Percentiles rank a stretch among this genome's conserved stretches.
Conservation (phyloP, 2,113 vertebrate genomes). For the Eurystomus gularis region DNA sequence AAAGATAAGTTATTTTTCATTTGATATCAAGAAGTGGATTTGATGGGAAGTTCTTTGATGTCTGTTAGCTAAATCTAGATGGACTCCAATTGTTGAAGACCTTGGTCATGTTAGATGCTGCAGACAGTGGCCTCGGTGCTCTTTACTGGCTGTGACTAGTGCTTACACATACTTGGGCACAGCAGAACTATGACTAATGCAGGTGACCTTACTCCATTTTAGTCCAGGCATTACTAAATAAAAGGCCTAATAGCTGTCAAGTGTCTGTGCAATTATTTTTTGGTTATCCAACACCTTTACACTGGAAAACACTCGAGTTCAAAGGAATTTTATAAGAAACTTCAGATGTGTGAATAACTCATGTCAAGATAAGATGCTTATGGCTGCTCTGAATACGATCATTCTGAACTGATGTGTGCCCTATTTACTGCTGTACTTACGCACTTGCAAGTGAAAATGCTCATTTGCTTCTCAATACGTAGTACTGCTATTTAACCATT, state of each 20-base stretch:
- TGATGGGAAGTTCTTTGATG: neutral
- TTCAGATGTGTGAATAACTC: neutral
- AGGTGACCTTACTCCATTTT: neutral
- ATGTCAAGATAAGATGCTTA: neutral
- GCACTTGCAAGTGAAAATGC: neutral
- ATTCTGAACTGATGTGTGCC: neutral
- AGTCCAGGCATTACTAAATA: constrained; percentile 20
- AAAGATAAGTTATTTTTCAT: fast-evolving
- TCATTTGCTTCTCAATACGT: neutral
- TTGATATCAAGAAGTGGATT: neutral
- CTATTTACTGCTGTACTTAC: neutral
- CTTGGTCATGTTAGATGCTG: neutral
- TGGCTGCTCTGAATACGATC: neutral
- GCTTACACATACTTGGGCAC: neutral
- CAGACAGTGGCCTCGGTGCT: neutral
- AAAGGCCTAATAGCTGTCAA: constrained; percentile 25
- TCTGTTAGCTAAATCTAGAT: neutral
- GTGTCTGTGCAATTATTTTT: neutral
- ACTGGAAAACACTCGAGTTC: neutral
- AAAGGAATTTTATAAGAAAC: neutral
- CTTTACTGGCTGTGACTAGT: neutral
- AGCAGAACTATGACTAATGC: neutral
- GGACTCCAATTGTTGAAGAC: neutral
- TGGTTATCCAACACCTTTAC: neutral
- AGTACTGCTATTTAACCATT: neutral